Base-by-base conservation (phyloP, 2,113 vertebrate species). In the Rhodinocichla rosea region DNA sequence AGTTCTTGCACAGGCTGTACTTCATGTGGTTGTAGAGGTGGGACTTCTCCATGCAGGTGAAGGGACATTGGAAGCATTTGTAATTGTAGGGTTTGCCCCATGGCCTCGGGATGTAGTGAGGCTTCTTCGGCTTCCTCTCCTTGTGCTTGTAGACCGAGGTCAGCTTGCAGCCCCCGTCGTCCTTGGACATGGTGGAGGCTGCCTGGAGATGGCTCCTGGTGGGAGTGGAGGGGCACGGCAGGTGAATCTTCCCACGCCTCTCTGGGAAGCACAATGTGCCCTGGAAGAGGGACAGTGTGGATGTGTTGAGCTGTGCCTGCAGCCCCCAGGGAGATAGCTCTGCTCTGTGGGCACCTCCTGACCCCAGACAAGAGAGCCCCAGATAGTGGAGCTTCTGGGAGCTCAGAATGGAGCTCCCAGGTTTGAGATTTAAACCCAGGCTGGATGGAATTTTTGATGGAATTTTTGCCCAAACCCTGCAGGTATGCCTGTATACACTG, bases 1-100 rank as follows among this genome's bases (percentile, higher is more conserved):
- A 99, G 97, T 99, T 99, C 97, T 99, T 99, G 92, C 99, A 99
- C 90, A 99, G 98, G 97, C 99, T 99, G 98, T 99, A 99, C 98
- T 99, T 99, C 99, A 99, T 99, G 95, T 99, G 99, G 97, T 99
- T 99, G 98, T 99, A 99, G 18, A 99, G 99, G 92, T 99, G 99
- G 2, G 99, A 99, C 94, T 99, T 99, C 98, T 99, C 99, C 98
- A 99, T 99, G 98, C 99, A 99, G 56, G 99, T 99, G 98, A 99
- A 99, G 26, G 99, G 99, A 23, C 99, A 99, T 96, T 99, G 99
- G 98, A 99, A 99, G 80, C 99, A 99, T 91, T 99, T 99, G 98
- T 99, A 99, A 94, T 99, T 99, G 98, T 99, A 99, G 1, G 99
- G 99, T 75, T 99, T 99, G 21, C 99, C 99, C 98, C 99, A 99